These are phyloP conservation scores for Carterocephalus palaemon DNA, from an alignment of 2,888 invertebrate species.

Conservation along the genomic window DNA sequence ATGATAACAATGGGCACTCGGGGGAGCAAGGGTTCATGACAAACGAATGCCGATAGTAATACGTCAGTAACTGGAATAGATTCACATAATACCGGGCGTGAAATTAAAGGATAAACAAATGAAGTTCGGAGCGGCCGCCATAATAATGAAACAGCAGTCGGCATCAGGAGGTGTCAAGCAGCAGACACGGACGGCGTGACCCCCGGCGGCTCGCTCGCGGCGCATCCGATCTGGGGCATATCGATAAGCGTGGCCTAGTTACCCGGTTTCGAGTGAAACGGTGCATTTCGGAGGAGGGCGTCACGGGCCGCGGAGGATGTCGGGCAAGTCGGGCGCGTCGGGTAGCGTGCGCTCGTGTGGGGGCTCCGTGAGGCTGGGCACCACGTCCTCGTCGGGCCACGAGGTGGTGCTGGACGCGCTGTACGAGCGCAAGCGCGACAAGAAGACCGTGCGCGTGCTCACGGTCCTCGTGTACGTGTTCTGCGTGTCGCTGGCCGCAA, in stretches of 20 bases:
- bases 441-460: slow-evolving; percentile 92
- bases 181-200: slow-evolving; percentile 70
- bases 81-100: slow-evolving; percentile 59
- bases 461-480: slow-evolving; percentile 96
- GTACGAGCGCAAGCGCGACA: slow-evolving; percentile 90
- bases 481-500: slow-evolving; percentile 95
- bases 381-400: slow-evolving; percentile 58
- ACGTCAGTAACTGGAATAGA: slow-evolving; percentile 76
- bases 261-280: slow-evolving; percentile 51
- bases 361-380: slow-evolving; percentile 65
- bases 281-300: slow-evolving; percentile 48
- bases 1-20: slow-evolving; percentile 60
- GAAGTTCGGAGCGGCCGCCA: slow-evolving; percentile 64
- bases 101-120: slow-evolving; percentile 79
- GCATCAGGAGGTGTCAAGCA: slow-evolving; percentile 70
- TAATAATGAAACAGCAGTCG: slow-evolving; percentile 73
- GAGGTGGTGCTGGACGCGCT: slow-evolving; percentile 85
- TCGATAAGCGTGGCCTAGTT: slow-evolving; percentile 74
- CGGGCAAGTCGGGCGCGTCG: slow-evolving; percentile 75
- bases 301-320: slow-evolving; percentile 61
- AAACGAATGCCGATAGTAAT: slow-evolving; percentile 63
- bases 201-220: slow-evolving; percentile 63
- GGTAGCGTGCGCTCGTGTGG: slow-evolving; percentile 76
- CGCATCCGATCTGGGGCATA: slow-evolving; percentile 67
- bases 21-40: slow-evolving; percentile 51